Base-by-base conservation (phyloP, 2,888 invertebrate genomes). In the Muscina levida region DNA sequence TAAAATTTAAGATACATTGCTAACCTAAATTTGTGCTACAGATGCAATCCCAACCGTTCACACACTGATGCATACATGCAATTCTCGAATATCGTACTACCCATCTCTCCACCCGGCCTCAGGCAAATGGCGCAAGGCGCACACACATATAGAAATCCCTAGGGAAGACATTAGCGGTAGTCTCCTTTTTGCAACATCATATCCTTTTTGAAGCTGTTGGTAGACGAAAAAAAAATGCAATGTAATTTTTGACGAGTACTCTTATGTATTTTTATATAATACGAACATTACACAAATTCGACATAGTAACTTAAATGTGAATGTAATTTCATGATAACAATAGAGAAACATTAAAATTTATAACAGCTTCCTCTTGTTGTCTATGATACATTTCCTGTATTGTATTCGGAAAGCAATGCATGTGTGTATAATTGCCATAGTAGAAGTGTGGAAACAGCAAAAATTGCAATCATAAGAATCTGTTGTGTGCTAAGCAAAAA, bases 21-120 rank as follows among this genome's bases (percentile, higher is more conserved):
- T 81, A 81, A 81, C 81, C 81, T 77, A 81, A 48, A 77, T 81
- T 68, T n/a, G n/a, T 11, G 10, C 53, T 46, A 15, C 51, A 56
- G n/a, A 31, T 31, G 8, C 51, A 46, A 44, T 62, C 24, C 39
- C 46, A 74, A 48, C 39, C 37, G 67, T 71, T 51, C 44, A 37
- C 39, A 1, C 67, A 51, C 44, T 19, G 31, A 5, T 5, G 31
- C 31, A 31, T 31, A 31, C 31, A 5, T 31, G 31, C 8, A 31
- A 31, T 3, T 31, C 31, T 31, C 3, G 3, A 31, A 8, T 31
- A 3, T 31, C 3, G 3, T 51, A 13, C 44, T 46, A 46, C 11
- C 53, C 48, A 31, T 59, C 15, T 37, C 8, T 13, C 59, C 57
- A n/a, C 4, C 48, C 48, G 10, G 6, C 24, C 53, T 31, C 48